Conservation (phyloP, 2,113 vertebrate genomes). For the Corythoichthys intestinalis region DNA sequence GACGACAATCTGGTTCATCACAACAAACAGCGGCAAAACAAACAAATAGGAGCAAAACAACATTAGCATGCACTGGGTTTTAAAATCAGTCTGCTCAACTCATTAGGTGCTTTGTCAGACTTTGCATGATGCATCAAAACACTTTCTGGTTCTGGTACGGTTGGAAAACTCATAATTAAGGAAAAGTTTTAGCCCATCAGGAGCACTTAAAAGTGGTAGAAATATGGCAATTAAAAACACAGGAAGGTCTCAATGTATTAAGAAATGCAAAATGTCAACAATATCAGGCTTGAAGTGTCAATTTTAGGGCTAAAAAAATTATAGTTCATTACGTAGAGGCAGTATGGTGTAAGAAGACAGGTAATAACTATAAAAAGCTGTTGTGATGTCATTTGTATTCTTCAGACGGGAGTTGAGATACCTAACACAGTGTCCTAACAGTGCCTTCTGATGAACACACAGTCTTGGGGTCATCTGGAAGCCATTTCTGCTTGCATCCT, state of each 20-base stretch:
- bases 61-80: conserved; percentile 5
- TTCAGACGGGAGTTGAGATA: conserved; percentile 24
- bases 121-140: conserved; percentile 2
- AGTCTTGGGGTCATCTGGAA: conserved; percentile 75
- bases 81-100: conserved; percentile 1
- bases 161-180: neutral
- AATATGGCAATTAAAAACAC: neutral
- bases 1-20: conserved; percentile 11
- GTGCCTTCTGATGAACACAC: conserved; percentile 55
- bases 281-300: too few species aligned
- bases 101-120: conserved; percentile 6
- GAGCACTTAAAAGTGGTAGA: neutral
- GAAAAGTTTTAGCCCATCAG: neutral
- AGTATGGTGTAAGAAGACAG: too few species aligned
- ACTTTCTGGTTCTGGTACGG: neutral
- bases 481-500: conserved; percentile 72
- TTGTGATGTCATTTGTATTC: neutral
- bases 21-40: conserved; percentile 26
- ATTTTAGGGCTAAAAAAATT: too few species aligned
- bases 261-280: neutral
- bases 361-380: too few species aligned
- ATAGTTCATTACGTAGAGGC: too few species aligned
- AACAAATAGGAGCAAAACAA: conserved; percentile 11
- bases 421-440: conserved; percentile 30
- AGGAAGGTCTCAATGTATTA: neutral